These are phyloP conservation scores for Drosophila asahinai DNA, from an alignment of 1,140 invertebrate genomes.

Conservation along the genomic window DNA sequence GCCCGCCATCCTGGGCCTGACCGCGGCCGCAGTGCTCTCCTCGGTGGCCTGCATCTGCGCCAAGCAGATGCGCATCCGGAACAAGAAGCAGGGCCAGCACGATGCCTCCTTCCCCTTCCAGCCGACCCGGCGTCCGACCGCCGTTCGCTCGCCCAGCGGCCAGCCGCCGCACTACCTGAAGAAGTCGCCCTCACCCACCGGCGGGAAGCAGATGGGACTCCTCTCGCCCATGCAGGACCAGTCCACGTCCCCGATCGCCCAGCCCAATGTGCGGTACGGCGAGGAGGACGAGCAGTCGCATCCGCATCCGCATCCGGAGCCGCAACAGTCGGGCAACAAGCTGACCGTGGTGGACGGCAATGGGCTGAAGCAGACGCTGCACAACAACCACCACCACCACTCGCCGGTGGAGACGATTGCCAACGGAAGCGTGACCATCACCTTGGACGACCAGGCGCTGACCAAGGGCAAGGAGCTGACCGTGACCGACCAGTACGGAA, in stretches of 20 bases:
- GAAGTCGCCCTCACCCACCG: constrained; percentile 94
- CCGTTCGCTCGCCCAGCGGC: constrained; percentile 87
- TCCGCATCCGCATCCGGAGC: constrained; percentile 42
- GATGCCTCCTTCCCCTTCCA: constrained; percentile 86
- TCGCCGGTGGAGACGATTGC: constrained; percentile 75
- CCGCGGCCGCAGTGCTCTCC: constrained; percentile 76
- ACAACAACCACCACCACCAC: constrained; percentile 75
- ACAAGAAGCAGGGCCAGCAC: constrained; percentile 81
- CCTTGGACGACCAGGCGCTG: constrained; percentile 81
- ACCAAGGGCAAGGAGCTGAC: constrained; percentile 85
- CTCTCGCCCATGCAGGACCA: constrained; percentile 85
- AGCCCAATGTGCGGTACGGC: constrained; percentile 72
- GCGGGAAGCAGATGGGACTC: constrained; percentile 86
- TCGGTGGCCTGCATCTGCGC: constrained; percentile 81
- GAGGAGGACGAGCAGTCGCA: constrained; percentile 75
- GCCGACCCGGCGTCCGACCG: constrained; percentile 87
- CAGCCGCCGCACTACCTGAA: constrained; percentile 92
- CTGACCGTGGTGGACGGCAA: constrained; percentile 57
- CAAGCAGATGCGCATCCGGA: constrained; percentile 75
- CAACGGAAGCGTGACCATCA: constrained; percentile 74
- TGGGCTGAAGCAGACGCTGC: constrained; percentile 38
- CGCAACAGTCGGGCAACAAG: constrained; percentile 49
- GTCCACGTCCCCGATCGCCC: constrained; percentile 72
- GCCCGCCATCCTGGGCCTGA: constrained; percentile 80
- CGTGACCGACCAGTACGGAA: constrained; percentile 85